phyloP scores from a whole-genome alignment of 1,140 invertebrate genomes.

The Drosophila ananassae region DNA sequence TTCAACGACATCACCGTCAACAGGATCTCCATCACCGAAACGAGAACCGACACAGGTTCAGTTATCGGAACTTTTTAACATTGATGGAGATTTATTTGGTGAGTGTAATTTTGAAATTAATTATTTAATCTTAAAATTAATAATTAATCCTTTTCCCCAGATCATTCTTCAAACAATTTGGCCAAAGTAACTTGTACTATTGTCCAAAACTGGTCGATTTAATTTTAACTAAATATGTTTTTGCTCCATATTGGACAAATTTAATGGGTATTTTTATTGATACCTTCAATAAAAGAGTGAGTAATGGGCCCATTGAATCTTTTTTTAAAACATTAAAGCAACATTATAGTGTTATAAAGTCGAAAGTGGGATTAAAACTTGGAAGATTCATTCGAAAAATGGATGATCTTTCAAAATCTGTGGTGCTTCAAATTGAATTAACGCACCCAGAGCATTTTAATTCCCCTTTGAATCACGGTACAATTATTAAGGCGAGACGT shows the following conservation, averaged over 20 bases:
- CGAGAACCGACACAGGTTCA: no score
- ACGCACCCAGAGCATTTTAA: not conserved
- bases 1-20: no score
- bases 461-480: not conserved
- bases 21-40: no score
- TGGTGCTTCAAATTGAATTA: conserved; percentile 5
- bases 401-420: conserved; percentile 6
- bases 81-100: no score
- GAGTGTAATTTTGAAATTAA: no score
- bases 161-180: no score
- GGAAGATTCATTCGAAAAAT: conserved; percentile 12
- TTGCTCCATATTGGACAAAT: conserved; percentile 7
- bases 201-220: conserved; percentile 1
- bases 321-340: not conserved
- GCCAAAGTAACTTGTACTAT: not conserved
- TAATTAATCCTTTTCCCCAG: no score
- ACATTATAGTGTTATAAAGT: conserved; percentile 2
- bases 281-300: no score
- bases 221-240: conserved; percentile 15
- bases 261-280: conserved; percentile 20
- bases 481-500: not conserved
- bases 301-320: no score
- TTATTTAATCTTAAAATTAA: no score
- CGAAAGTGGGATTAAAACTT: not conserved
- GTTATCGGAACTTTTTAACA: no score